Base-by-base conservation (phyloP, 2,113 vertebrate species). In the Ceyx cyanopectus region DNA sequence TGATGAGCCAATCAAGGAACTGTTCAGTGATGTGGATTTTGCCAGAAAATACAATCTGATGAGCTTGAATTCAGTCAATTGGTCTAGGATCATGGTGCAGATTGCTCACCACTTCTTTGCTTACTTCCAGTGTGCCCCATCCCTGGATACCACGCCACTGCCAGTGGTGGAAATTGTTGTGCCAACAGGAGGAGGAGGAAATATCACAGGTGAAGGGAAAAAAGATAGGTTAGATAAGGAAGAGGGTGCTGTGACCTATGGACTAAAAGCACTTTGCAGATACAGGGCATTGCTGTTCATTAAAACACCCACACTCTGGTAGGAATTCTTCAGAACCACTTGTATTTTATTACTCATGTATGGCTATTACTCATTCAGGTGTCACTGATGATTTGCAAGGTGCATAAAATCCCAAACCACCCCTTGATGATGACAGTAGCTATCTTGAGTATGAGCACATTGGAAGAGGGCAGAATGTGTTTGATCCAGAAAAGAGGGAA, bases 61-160 rank as follows among this genome's bases (percentile, higher is more conserved):
- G 98, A 99, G 98, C 88, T 94, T 99, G 75, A 99, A 99, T 93
- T 99, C 99, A 0, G 90, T 99, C 83, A 99, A 99, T 84, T 99
- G 99, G 99, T 98, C 98, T 4, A 97, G 99, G 74, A 93, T 99
- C 93, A 97, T 99, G 91, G 96, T 99, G 88, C 99, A 99, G 97
- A 97, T 99, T 3, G 98, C 98, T 29, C 99, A 99, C 96, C 97
- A 98, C 94, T 97, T 99, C 96, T 99, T 98, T 1, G 98, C 98
- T 11, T 99, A 99, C 96, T 98, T 99, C 84, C 98, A 85, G 48
- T 98, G 98, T 1, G 4, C n/a, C 2, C 73, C 97, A 0, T 90
- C 95, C 40, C 45, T 97, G 81, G 96, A 96, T 50, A 50, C 63
- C 58, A 76, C 43, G 14, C 90, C 87, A 0, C 81, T 98, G 37